Conservation (phyloP, 1,140 invertebrate species). For the Nebria ingens region DNA sequence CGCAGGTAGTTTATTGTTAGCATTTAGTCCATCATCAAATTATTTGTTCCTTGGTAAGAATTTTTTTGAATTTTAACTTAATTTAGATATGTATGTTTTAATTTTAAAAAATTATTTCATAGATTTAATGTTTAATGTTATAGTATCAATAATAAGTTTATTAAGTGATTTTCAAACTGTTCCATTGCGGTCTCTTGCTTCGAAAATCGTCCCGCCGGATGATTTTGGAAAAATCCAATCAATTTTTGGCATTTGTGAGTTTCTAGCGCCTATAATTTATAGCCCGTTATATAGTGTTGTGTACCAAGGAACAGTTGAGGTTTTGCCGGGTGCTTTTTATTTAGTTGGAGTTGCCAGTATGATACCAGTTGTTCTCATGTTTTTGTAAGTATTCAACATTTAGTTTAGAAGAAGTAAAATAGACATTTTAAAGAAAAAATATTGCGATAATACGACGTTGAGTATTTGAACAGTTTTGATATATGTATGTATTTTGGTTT, state of each 20-base stretch:
- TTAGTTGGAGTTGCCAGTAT: not conserved
- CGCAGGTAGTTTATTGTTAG: not conserved
- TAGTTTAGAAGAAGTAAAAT: no score
- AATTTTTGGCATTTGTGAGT: not conserved
- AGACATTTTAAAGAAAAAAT: no score
- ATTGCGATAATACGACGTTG: no score
- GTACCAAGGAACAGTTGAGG: not conserved
- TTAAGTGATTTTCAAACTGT: not conserved
- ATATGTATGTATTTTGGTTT: no score
- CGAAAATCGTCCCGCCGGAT: conserved; percentile 43
- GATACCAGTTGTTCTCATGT: not conserved
- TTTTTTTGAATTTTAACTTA: not conserved
- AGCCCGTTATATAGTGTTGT: not conserved
- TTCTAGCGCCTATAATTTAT: not conserved
- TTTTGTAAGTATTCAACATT: not conserved
- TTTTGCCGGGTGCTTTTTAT: not conserved
- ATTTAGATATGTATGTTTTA: not conserved
- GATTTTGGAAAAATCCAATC: conserved; percentile 28
- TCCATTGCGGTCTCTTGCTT: conserved; percentile 42
- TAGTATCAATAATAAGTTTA: not conserved
- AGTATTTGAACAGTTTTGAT: no score
- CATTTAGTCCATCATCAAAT: not conserved
- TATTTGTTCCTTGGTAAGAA: not conserved
- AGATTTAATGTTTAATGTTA: not conserved
- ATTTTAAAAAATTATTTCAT: no score